These are phyloP conservation scores for Epinephelus lanceolatus DNA, from an alignment of 2,113 vertebrate species.

Conservation along the genomic window DNA sequence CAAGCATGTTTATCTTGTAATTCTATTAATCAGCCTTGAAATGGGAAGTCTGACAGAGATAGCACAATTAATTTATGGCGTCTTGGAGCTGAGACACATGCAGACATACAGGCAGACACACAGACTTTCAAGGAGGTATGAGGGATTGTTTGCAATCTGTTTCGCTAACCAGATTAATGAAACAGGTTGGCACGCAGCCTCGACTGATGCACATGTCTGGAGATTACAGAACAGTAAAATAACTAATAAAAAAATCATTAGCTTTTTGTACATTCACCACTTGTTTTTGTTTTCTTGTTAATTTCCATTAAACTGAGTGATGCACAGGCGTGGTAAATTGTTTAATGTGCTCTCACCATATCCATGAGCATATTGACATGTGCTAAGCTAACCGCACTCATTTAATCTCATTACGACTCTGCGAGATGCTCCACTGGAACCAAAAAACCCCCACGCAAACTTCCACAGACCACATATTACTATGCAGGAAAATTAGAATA, in stretches of 20 bases:
- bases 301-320: constrained; percentile 69
- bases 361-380: constrained; percentile 71
- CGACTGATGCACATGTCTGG: constrained; percentile 50
- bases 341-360: constrained; percentile 72
- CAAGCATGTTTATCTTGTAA: constrained; percentile 50
- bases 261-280: constrained; percentile 57
- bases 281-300: constrained; percentile 62
- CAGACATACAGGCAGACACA: constrained; percentile 30
- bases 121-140: background rate
- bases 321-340: constrained; percentile 72
- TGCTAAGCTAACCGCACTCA: constrained; percentile 74
- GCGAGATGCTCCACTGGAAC: constrained; percentile 67
- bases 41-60: constrained; percentile 41
- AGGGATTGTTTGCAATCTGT: constrained; percentile 64
- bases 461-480: constrained; percentile 56
- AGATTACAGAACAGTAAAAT: constrained; percentile 57
- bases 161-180: constrained; percentile 76
- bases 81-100: constrained; percentile 28
- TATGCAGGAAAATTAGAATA: constrained; percentile 72
- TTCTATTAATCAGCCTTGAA: constrained; percentile 63
- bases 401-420: constrained; percentile 82
- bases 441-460: constrained; percentile 70
- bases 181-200: constrained; percentile 52
- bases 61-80: constrained; percentile 48
- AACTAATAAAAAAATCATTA: constrained; percentile 66